These are phyloP conservation scores for Pseudorhombus dupliciocellatus DNA, from an alignment of 2,113 vertebrate genomes.

Conservation along the genomic window DNA sequence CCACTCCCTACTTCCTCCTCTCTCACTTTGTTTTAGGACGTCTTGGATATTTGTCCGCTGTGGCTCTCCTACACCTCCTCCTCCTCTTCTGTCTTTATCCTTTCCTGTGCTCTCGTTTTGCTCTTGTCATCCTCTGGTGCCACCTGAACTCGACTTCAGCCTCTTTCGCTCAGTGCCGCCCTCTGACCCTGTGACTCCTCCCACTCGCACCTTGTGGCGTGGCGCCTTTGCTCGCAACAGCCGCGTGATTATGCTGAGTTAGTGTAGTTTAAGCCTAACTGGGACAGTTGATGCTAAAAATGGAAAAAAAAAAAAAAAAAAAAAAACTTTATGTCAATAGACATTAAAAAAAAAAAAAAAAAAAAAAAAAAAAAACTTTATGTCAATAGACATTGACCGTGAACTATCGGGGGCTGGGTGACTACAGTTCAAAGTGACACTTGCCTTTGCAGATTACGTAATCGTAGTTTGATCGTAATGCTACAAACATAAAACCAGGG, in stretches of 20 bases:
- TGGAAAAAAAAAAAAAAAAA: too few relatives aligned
- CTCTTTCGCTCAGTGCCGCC: slow-evolving; percentile 16
- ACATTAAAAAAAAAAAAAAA: slow-evolving; percentile 37
- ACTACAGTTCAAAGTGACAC: slow-evolving; percentile 5
- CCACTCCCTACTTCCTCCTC: background rate
- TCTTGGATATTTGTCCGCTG: background rate
- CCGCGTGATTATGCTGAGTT: background rate
- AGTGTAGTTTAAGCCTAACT: background rate
- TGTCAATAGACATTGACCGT: slow-evolving; percentile 2
- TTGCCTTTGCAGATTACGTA: slow-evolving; percentile 3
- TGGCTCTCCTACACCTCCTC: background rate
- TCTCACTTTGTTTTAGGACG: background rate
- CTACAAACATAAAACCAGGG: background rate
- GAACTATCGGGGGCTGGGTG: background rate
- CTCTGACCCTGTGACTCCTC: slow-evolving; percentile 55
- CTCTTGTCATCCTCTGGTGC: slow-evolving; percentile 11
- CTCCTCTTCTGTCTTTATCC: background rate
- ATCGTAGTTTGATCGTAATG: background rate
- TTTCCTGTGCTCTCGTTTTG: background rate
- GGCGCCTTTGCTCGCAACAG: slow-evolving; percentile 7
- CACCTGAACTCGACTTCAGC: slow-evolving; percentile 13
- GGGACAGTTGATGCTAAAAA: slow-evolving; percentile 21
- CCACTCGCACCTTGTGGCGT: slow-evolving; percentile 40
- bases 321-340: slow-evolving; percentile 11
- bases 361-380: too few relatives aligned